These are phyloP conservation scores for Rhingia rostrata DNA, from an alignment of 2,888 invertebrate genomes.

Conservation along the genomic window DNA sequence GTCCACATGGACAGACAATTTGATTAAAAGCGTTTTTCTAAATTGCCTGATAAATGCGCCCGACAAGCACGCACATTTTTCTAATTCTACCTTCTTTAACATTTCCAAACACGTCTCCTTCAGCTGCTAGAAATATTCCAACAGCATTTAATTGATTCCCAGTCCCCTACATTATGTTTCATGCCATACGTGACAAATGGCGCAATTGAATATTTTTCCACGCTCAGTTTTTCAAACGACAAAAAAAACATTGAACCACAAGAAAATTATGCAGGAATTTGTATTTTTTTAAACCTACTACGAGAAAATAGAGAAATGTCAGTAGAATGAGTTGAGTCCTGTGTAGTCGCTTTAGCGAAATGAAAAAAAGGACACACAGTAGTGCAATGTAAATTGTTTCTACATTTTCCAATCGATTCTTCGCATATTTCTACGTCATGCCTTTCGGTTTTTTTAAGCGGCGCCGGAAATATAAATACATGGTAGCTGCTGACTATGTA, in stretches of 20 bases:
- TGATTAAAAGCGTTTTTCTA: conserved; percentile 1
- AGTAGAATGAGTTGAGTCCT: conserved; percentile 29
- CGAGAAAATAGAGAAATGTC: conserved; percentile 35
- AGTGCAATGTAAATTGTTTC: conserved; percentile 54
- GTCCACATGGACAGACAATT: conserved; percentile 14
- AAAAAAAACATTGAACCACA: conserved; percentile 35
- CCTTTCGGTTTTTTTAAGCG: neutral
- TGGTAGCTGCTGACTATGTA: neutral
- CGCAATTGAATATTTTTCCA: conserved; percentile 68
- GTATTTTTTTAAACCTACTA: conserved; percentile 59
- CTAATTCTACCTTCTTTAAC: conserved; percentile 45
- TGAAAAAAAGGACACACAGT: conserved; percentile 44
- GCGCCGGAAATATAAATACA: conserved; percentile 29
- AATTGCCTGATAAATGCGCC: conserved; percentile 12
- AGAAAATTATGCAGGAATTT: conserved; percentile 72
- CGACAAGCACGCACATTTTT: conserved; percentile 40
- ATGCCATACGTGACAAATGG: conserved; percentile 72
- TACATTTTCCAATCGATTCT: conserved; percentile 48
- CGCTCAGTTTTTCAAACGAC: conserved; percentile 46
- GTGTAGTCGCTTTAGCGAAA: conserved; percentile 37
- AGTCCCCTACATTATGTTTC: conserved; percentile 63
- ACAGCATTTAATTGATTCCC: conserved; percentile 69
- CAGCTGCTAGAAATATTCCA: conserved; percentile 60
- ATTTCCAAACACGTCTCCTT: conserved; percentile 66
- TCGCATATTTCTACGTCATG: conserved; percentile 26